Evolutionary conservation across 2,113 vertebrate species (phyloP), one percentile per base, ranked within the genome.

Genomic region (Echinops telfairi): DNA sequence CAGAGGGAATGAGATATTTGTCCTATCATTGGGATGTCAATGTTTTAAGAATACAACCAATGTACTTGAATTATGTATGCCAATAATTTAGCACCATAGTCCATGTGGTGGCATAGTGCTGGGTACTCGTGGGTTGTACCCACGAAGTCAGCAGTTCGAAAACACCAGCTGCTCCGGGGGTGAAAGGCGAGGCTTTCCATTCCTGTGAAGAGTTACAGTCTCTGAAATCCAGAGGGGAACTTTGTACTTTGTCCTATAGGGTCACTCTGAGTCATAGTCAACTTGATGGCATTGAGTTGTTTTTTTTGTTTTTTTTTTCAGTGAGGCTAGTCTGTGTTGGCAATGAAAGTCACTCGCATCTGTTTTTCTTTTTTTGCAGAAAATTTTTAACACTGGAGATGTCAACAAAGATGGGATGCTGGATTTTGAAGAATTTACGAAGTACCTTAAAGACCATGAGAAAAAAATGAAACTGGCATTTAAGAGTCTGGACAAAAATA

Each of bases 381-480:
- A 99, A 99, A 99, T 99, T 83, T 98, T 99, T 92, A 97, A 94
- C 75, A 98, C 98, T 83, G 99, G 99, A 70, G 99, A 99, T 97
- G 96, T 97, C 91, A 99, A 99, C 97, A 98, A 98, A 88, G 99
- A 99, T 83, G 98, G 99, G 43, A 98, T 98, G 82, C 98, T 99
- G 66, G 99, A 99, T 98, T 99, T 99, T 97, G 97, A 97, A 95
- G 99, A 99, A 98, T 99, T 99, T 97, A 98, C 98, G 97, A 98
- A 97, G 85, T 99, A 99, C 83, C 98, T 99, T 94, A 99, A 99
- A 95, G 99, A 99, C 40, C 99, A 99, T 89, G 99, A 99, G 98
- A 99, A 99, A 97, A 99, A 99, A 97, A 99, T 99, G 98, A 97
- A 97, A 95, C 97, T 99, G 95, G 99, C 99, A 0, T 99, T 99